Percentiles rank a stretch among this genome's conserved stretches.
Conservation (phyloP, 2,113 vertebrate genomes). For the Semicossyphus pulcher region DNA sequence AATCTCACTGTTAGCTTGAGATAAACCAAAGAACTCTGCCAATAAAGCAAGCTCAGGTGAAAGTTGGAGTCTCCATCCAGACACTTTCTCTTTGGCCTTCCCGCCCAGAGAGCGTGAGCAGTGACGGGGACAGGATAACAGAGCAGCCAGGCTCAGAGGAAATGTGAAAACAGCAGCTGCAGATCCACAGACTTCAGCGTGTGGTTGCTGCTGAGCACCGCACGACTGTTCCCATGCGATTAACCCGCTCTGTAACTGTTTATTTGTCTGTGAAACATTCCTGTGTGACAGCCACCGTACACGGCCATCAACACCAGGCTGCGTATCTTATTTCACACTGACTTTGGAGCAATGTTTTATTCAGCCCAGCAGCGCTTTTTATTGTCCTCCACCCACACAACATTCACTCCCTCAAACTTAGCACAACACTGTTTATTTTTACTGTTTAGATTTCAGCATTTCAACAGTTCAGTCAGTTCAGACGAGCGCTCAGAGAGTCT, state of each 20-base stretch:
- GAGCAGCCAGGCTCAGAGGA: not conserved
- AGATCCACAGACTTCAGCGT: constrained; percentile 12
- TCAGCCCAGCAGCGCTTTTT: constrained; percentile 35
- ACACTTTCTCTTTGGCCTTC: no score
- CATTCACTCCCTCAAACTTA: not conserved
- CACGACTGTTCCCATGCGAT: constrained; percentile 46
- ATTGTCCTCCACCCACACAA: constrained; percentile 19
- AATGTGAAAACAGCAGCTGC: constrained; percentile 22
- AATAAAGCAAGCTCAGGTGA: no score
- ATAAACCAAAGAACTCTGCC: no score
- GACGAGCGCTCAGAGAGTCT: not conserved
- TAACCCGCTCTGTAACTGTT: constrained; percentile 35
- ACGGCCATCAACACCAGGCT: constrained; percentile 24
- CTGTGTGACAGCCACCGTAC: constrained; percentile 41
- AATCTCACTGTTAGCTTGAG: no score
- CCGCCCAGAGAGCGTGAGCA: no score
- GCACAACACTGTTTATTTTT: not conserved
- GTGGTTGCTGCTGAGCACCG: constrained; percentile 24
- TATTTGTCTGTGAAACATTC: constrained; percentile 50
- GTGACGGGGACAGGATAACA: no score
- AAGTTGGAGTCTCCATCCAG: no score
- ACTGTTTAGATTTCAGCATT: not conserved
- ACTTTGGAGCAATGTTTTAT: constrained; percentile 15
- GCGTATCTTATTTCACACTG: constrained; percentile 16
- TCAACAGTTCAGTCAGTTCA: not conserved